Conservation (phyloP, 2,113 vertebrate species). For the Solenodon paradoxus region DNA sequence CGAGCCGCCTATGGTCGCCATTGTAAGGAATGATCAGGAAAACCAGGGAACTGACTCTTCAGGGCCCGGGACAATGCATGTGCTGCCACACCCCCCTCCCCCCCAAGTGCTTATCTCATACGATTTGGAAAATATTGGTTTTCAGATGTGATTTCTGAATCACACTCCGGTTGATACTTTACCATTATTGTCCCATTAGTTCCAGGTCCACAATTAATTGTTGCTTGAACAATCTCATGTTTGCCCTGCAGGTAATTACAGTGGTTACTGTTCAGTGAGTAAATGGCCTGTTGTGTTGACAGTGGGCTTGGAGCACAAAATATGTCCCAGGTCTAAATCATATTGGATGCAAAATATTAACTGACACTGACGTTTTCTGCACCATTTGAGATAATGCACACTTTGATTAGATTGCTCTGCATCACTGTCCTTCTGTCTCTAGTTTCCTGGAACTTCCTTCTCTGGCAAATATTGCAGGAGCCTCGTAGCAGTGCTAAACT, state of each 20-base stretch:
- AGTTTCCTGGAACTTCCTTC: constrained; percentile 49
- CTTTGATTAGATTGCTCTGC: constrained; percentile 77
- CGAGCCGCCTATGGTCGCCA: background rate
- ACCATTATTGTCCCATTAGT: constrained; percentile 50
- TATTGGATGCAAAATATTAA: constrained; percentile 80
- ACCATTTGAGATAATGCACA: constrained; percentile 80
- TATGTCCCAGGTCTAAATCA: constrained; percentile 80
- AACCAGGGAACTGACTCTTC: background rate
- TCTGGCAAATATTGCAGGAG: background rate
- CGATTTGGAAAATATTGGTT: constrained; percentile 70
- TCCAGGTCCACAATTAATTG: constrained; percentile 77
- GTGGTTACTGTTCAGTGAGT: constrained; percentile 79
- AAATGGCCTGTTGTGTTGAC: constrained; percentile 76
- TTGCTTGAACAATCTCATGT: constrained; percentile 72
- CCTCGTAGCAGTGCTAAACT: background rate
- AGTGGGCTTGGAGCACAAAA: constrained; percentile 77
- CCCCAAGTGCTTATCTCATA: constrained; percentile 16
- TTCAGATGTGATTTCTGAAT: constrained; percentile 56
- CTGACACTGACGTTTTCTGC: constrained; percentile 77
- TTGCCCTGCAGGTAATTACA: constrained; percentile 82
- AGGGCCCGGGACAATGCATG: background rate
- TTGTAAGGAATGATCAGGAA: background rate
- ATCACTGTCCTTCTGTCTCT: constrained; percentile 47
- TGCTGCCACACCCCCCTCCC: background rate
- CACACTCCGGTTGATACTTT: constrained; percentile 56